A percentile compares a stretch with the other conserved stretches of the same genome.
Evolutionary conservation across 2,113 vertebrate species (phyloP).

Genomic region (Bubo bubo): DNA sequence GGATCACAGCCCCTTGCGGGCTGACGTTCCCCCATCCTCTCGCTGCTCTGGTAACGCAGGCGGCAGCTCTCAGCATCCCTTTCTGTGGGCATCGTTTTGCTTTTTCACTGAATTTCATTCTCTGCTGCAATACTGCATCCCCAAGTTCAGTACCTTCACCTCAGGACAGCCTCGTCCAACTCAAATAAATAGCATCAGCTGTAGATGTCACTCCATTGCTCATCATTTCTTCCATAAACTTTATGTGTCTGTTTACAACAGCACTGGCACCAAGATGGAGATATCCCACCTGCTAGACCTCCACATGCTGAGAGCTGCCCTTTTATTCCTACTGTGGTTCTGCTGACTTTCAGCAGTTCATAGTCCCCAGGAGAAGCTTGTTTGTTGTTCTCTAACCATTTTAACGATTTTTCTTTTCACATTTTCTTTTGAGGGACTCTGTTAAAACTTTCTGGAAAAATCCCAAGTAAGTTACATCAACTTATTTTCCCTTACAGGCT

Average conservation of each 20-base stretch:
- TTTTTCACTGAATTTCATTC: not conserved
- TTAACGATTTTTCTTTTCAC: not conserved
- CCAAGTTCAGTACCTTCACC: not conserved
- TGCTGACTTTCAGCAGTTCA: not conserved
- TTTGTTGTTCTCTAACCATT: not conserved
- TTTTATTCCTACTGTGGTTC: rapidly evolving
- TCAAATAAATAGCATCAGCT: not conserved
- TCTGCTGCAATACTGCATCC: rapidly evolving
- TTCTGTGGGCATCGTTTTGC: rapidly evolving
- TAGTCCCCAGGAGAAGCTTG: not conserved
- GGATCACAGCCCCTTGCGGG: rapidly evolving
- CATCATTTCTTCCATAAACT: not conserved
- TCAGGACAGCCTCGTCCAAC: not conserved
- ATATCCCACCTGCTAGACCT: not conserved
- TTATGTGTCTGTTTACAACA: not conserved
- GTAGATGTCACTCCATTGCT: not conserved
- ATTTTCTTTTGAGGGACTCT: not conserved
- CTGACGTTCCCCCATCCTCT: rapidly evolving
- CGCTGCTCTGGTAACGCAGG: rapidly evolving
- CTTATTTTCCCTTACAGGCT: not conserved
- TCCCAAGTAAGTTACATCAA: not conserved
- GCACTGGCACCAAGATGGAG: not conserved
- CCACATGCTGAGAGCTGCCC: not conserved
- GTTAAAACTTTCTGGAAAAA: not conserved
- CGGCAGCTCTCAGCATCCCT: not conserved